Base-by-base conservation (phyloP, 2,797 vertebrate species). In the Acanthopagrus latus region DNA sequence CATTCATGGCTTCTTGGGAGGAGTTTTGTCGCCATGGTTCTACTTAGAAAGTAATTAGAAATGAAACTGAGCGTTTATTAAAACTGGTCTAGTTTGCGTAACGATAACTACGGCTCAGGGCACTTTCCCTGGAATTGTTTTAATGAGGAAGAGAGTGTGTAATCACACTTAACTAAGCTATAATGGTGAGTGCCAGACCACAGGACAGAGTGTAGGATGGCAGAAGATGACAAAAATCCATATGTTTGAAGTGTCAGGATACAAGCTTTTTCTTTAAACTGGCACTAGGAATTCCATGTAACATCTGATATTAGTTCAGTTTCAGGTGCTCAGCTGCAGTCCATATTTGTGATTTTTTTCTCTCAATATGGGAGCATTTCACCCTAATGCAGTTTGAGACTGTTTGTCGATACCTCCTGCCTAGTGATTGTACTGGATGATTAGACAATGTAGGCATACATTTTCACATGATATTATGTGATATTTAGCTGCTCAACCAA, bases 1-100 rank as follows among this genome's bases (percentile, higher is more conserved):
- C 80, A 86, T 83, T 92, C 85, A 89, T 0, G 5, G 60, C 51
- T 75, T 73, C 52, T 54, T 63, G 47, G 72, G 41, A 76, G 69
- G 60, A 59, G 38, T 74, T 74, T 68, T 62, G 54, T 71, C 78
- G 50, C 82, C 72, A 74, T 23, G 0, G 2, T 64, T 90, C 56
- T 65, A 21, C 52, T 38, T 9, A 43, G 64, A 17, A 69, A 71
- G 55, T 63, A 18, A 84, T 76, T 71, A 20, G 51, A 74, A 72
- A 71, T 66, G 20, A 84, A 74, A 58, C 47, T 46, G 25, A 58
- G 54, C 58, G 82, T 85, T 87, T 63, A 71, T 81, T 84, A 29
- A 82, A 54, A 23, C 21, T 38, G 63, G 5, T 48, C 67, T 56
- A 56, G 64, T 80, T 77, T 64, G 41, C 13, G 46, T 73, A 48